Percentiles rank a stretch among this genome's conserved stretches.
Evolutionary conservation across 2,113 vertebrate species (phyloP).

Genomic region (Chamaea fasciata): DNA sequence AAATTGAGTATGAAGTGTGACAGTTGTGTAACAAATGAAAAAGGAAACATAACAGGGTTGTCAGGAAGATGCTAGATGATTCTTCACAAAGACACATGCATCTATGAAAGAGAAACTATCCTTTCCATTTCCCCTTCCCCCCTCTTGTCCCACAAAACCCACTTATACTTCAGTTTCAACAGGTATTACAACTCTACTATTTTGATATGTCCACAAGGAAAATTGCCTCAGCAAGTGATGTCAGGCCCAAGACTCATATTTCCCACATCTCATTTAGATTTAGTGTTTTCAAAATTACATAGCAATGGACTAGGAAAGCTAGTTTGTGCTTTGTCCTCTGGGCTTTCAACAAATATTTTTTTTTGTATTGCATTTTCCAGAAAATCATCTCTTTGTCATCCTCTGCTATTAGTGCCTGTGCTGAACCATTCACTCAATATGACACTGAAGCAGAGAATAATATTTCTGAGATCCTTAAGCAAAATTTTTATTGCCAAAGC

Average conservation of each 20-base stretch:
- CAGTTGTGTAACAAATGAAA: neutral
- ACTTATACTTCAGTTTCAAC: neutral
- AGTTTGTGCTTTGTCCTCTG: neutral
- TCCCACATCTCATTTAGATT: neutral
- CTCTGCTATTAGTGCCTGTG: neutral
- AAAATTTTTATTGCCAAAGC: neutral
- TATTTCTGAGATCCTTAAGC: neutral
- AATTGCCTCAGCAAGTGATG: neutral
- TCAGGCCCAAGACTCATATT: neutral
- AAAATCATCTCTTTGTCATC: neutral
- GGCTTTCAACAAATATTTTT: neutral
- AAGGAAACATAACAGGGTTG: neutral
- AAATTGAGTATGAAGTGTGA: neutral
- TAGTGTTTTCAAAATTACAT: neutral
- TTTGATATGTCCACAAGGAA: neutral
- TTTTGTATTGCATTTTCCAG: neutral
- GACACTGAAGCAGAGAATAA: neutral
- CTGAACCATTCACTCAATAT: neutral
- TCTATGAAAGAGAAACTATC: neutral
- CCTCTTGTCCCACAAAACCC: neutral
- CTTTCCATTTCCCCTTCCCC: neutral
- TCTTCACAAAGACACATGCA: neutral
- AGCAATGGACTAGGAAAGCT: neutral
- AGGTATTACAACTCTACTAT: neutral
- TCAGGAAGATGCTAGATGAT: neutral